These are phyloP conservation scores for Enteromius radiatus DNA, from an alignment of 2,797 vertebrate genomes.

Conservation along the genomic window DNA sequence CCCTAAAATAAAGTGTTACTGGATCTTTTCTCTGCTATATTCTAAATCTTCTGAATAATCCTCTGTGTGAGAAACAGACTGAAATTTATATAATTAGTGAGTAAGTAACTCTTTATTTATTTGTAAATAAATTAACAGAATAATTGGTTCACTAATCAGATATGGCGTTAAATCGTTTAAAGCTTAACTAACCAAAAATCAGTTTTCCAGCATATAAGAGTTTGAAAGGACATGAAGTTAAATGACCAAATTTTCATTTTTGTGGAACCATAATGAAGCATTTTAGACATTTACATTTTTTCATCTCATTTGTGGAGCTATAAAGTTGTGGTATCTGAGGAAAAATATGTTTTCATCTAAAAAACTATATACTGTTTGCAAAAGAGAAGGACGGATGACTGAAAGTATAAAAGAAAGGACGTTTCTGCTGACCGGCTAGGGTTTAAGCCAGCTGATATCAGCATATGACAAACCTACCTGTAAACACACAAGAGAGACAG, in stretches of 20 bases:
- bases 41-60: not conserved
- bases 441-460: slow-evolving; percentile 68
- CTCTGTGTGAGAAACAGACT: not conserved
- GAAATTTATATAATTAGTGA: not conserved
- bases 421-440: slow-evolving; percentile 64
- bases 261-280: not conserved
- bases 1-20: too few relatives aligned
- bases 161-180: not conserved
- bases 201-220: not conserved
- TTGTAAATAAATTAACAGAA: not conserved
- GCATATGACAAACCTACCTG: slow-evolving; percentile 49
- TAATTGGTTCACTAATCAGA: not conserved
- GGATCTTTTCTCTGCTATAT: not conserved
- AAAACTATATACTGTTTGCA: not conserved
- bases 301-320: not conserved
- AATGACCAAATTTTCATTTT: not conserved
- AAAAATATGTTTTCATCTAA: not conserved
- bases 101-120: not conserved
- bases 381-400: slow-evolving; percentile 8
- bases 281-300: not conserved
- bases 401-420: slow-evolving; percentile 34
- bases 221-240: not conserved
- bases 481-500: not conserved
- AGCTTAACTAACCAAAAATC: not conserved
- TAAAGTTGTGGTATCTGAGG: not conserved